Evolutionary conservation across 2,888 invertebrate species (phyloP).

Genomic region (Tenthredo livida): DNA sequence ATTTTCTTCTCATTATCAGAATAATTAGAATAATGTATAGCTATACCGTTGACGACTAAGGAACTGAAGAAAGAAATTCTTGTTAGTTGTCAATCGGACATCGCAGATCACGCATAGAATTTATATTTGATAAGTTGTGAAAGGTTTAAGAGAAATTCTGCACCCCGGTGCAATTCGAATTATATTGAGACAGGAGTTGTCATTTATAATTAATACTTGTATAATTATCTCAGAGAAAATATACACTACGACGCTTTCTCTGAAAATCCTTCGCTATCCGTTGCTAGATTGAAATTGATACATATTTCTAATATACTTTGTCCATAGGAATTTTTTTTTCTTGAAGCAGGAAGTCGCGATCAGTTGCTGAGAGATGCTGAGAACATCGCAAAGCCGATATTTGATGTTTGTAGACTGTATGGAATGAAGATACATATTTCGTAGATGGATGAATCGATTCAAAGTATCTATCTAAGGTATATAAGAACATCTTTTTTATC

Average conservation of each 20-base stretch:
- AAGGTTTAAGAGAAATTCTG: background rate
- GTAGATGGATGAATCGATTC: background rate
- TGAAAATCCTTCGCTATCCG: background rate
- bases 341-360: background rate
- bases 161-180: background rate
- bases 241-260: background rate
- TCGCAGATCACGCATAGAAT: background rate
- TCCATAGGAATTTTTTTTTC: background rate
- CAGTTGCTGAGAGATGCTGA: background rate
- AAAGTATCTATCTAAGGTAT: background rate
- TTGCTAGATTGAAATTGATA: background rate
- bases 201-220: background rate
- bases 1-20: background rate
- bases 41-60: background rate
- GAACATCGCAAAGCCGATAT: background rate
- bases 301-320: background rate
- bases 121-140: background rate
- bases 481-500: background rate
- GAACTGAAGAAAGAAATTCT: background rate
- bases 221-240: background rate
- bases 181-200: background rate
- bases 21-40: background rate
- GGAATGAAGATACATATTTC: background rate
- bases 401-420: background rate
- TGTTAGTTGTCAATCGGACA: background rate